Base-by-base conservation (phyloP, 2,888 invertebrate genomes). In the Heliconius hortense region DNA sequence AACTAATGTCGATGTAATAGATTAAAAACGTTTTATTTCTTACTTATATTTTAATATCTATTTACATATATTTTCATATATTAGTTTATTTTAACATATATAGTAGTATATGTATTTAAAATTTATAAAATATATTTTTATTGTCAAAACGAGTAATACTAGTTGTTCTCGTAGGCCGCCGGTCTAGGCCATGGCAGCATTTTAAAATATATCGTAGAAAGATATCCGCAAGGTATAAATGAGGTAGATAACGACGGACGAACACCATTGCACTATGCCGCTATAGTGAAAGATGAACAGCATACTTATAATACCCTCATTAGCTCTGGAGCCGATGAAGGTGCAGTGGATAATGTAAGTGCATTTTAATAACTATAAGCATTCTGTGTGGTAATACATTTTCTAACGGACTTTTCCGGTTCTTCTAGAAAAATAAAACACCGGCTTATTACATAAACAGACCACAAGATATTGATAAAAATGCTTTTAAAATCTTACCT, bases 261-360 rank as follows among this genome's bases (percentile, higher is more conserved):
- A 80, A 98, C 98, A 0, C 96, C 98, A 0, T 90, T 98, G 69
- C 98, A 98, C 90, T 98, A 97, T 90, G 97, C 98, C 0, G 97
- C 97, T 3, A 95, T 96, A 21, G 94, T 96, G 35, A 96, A 97
- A 86, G 97, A 98, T 83, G 96, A 96, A 73, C 96, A 96, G 79
- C 95, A 96, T 80, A 96, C 97, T 84, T 98, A 96, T 85, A 96
- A 97, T 83, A 95, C 97, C 74, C 95, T 99, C 18, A 95, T 97
- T 53, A 96, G 96, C 80, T 95, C 96, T 35, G 98, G 98, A 48
- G 97, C 98, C 28, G 97, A 98, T 84, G 97, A 98, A 89, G 96
- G 96, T 80, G 95, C 96, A 74, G 91, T 96, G 62, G 98, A 99
- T 89, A 96, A 97, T 89, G 98, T 98, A 92, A 95, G 96, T 88